Evolutionary conservation across 2,797 vertebrate genomes (phyloP), one percentile per base, ranked within the genome.

Genomic region (Microctenopoma lineatum): DNA sequence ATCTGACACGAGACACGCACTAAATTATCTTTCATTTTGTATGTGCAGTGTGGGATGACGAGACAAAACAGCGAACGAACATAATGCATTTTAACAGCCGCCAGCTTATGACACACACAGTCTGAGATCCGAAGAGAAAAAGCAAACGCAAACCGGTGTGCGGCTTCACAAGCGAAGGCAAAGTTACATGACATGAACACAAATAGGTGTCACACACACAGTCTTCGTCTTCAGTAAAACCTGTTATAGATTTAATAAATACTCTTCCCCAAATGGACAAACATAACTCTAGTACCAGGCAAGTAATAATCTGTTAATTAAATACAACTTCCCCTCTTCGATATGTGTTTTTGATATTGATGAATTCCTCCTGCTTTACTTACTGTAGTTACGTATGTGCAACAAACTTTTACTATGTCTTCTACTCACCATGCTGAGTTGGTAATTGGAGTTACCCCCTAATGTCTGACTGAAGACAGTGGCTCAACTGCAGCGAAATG

Each of bases 21-120:
- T 12, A 77, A 59, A 82, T 71, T n/a, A 59, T 29, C 36, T 74
- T 27, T 74, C 21, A 51, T 47, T 66, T 70, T 32, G 36, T 32
- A 5, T 5, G 4, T 14, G 15, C 3, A 13, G 3, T 0, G 13
- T 0, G 13, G 11, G 5, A n/a, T 12, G 21, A 0, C 0, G 5
- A 10, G 32, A 36, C 14, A 10, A 36, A 21, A 55, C 27, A 39
- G 16, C 1, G 3, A 18, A 51, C 4, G 44, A 46, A 12, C n/a
- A 29, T 38, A 41, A 0, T 41, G 34, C 27, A n/a, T 54, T 29
- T 36, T 27, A 42, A 57, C 18, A 47, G 60, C 69, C 71, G 65
- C 25, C 25, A 65, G 55, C 56, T 2, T 5, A 38, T 62, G 64
- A 75, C 66, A 54, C 54, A 71, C 59, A 72, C 36, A 25, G 69